A percentile compares a stretch with the other conserved stretches of the same genome.
Conservation (phyloP, 2,888 invertebrate species). For the Cheilosia variabilis region DNA sequence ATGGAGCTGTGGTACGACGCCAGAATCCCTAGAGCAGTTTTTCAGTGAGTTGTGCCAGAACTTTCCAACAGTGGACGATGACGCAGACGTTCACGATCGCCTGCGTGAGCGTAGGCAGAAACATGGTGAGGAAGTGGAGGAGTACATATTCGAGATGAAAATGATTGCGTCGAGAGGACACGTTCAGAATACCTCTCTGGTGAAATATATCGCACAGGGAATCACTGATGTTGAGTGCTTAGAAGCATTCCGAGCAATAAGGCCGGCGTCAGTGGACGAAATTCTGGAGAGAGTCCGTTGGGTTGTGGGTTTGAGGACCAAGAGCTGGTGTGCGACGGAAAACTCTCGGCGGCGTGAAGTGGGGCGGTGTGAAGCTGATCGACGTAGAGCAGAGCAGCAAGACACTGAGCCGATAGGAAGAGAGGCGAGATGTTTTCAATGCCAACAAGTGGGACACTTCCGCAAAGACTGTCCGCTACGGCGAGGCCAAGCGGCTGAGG, state of each 20-base stretch:
- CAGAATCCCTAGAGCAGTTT: neutral
- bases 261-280: neutral
- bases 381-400: neutral
- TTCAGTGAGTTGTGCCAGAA: neutral
- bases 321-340: neutral
- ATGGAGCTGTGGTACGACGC: neutral
- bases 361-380: neutral
- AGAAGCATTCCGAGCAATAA: slow-evolving; percentile 20
- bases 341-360: neutral
- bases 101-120: neutral
- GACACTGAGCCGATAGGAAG: neutral
- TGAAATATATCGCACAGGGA: slow-evolving; percentile 3
- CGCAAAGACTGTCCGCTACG: slow-evolving; percentile 2
- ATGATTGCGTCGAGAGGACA: neutral
- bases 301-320: neutral
- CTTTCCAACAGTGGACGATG: slow-evolving; percentile 6
- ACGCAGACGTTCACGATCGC: slow-evolving; percentile 14
- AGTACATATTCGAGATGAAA: slow-evolving; percentile 24
- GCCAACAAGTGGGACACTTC: slow-evolving; percentile 19
- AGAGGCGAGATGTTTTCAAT: neutral
- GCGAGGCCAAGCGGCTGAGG: neutral
- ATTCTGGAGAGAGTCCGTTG: slow-evolving; percentile 2
- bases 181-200: neutral
- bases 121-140: neutral
- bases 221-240: slow-evolving; percentile 9